Conservation (phyloP, 2,113 vertebrate species). For the Crotalus horridus region DNA sequence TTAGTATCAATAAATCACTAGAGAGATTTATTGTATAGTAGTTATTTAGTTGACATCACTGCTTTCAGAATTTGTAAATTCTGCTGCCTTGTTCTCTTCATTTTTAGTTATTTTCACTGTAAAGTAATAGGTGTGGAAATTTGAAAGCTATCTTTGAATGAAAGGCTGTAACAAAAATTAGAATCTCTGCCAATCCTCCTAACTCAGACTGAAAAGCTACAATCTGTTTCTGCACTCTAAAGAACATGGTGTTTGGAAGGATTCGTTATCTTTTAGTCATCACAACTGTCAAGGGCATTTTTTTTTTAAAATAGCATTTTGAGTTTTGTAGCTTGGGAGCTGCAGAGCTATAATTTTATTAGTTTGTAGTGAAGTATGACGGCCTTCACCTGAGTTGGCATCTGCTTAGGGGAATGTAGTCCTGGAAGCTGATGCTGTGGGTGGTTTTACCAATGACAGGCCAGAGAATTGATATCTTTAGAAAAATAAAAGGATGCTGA, state of each 20-base stretch:
- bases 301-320: slow-evolving; percentile 8
- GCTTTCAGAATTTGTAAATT: neutral
- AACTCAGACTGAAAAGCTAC: slow-evolving; percentile 43
- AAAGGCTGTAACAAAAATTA: slow-evolving; percentile 41
- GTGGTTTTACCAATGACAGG: neutral
- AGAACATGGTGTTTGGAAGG: neutral
- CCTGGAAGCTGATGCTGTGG: neutral
- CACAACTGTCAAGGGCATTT: slow-evolving; percentile 10
- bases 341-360: neutral
- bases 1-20: neutral
- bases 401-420: neutral
- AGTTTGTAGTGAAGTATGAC: neutral
- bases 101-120: slow-evolving; percentile 37
- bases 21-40: neutral
- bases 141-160: slow-evolving; percentile 33
- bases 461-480: neutral
- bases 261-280: neutral
- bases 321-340: neutral
- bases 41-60: neutral
- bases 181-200: slow-evolving; percentile 55
- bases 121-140: slow-evolving; percentile 46
- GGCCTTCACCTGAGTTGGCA: neutral
- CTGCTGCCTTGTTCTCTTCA: neutral
- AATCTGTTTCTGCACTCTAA: slow-evolving; percentile 27
- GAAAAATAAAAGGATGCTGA: neutral